Percentiles rank a stretch among this genome's conserved stretches.
Evolutionary conservation across 1,140 invertebrate genomes (phyloP).

Genomic region (Harlomillsia oculata): DNA sequence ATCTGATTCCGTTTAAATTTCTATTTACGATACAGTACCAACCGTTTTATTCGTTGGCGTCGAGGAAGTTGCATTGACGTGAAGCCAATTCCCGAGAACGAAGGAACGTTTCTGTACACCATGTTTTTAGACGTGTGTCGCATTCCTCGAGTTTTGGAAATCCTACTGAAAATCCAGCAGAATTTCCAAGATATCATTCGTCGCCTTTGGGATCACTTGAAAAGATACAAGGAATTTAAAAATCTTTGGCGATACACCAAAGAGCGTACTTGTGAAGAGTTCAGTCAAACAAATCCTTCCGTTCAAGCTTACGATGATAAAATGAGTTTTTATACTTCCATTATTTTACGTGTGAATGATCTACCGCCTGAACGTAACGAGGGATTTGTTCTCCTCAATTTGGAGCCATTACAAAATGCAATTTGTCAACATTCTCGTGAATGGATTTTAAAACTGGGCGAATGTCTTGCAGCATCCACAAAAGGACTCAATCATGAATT

Average conservation of each 20-base stretch:
- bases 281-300: slow-evolving; percentile 57
- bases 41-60: slow-evolving; percentile 72
- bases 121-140: slow-evolving; percentile 68
- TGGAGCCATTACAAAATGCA: slow-evolving; percentile 51
- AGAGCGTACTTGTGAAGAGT: slow-evolving; percentile 59
- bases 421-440: slow-evolving; percentile 56
- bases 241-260: slow-evolving; percentile 76
- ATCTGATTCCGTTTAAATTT: too few species aligned
- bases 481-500: slow-evolving; percentile 37
- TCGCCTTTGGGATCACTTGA: slow-evolving; percentile 54
- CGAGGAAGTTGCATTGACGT: slow-evolving; percentile 65
- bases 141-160: slow-evolving; percentile 55
- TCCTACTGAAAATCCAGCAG: slow-evolving; percentile 55
- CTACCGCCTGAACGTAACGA: slow-evolving; percentile 14
- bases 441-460: slow-evolving; percentile 59
- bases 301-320: slow-evolving; percentile 69
- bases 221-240: slow-evolving; percentile 64
- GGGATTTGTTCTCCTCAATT: slow-evolving; percentile 46
- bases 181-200: slow-evolving; percentile 52
- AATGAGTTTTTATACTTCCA: slow-evolving; percentile 67
- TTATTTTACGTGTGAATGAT: slow-evolving; percentile 58
- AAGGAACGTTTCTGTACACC: slow-evolving; percentile 51
- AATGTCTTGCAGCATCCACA: slow-evolving; percentile 50
- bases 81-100: slow-evolving; percentile 50
- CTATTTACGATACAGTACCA: slow-evolving; percentile 48